Conservation (phyloP, 1,140 invertebrate genomes). For the Centruroides vittatus region DNA sequence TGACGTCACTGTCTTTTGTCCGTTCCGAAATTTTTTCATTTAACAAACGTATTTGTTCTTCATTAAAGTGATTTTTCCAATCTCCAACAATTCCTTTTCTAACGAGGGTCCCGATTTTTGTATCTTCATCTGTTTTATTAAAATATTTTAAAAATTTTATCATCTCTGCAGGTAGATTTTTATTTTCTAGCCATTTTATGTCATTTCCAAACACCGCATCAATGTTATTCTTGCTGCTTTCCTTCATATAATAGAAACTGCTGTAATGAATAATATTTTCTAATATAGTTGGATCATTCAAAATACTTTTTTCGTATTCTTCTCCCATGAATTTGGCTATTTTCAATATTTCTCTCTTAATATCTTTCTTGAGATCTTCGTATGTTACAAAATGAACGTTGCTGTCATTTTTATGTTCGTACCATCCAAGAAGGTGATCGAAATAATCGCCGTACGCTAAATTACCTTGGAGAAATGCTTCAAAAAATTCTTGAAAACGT, state of each 20-base stretch:
- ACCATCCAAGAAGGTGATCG: conserved; percentile 27
- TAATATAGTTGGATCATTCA: not conserved
- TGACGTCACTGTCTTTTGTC: conserved; percentile 7
- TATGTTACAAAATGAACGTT: conserved; percentile 27
- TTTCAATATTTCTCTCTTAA: not conserved
- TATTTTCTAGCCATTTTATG: not conserved
- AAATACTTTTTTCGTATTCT: not conserved
- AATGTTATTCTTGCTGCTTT: not conserved
- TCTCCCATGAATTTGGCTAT: conserved; percentile 15
- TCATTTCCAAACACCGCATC: not conserved
- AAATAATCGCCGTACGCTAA: conserved; percentile 30
- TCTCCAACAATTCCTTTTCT: conserved; percentile 34
- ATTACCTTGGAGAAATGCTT: conserved; percentile 24
- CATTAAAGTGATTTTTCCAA: conserved; percentile 33
- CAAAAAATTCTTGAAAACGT: conserved; percentile 25
- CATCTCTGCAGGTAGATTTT: not conserved
- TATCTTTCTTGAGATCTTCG: conserved; percentile 16
- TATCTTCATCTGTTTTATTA: conserved; percentile 9
- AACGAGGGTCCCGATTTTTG: conserved; percentile 28
- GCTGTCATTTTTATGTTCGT: conserved; percentile 20
- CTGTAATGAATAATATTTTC: conserved; percentile 1
- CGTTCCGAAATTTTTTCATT: conserved; percentile 14
- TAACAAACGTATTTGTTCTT: conserved; percentile 28
- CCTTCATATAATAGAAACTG: conserved; percentile 11
- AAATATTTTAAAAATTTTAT: too few relatives aligned